Base-by-base conservation (phyloP, 1,140 invertebrate species). In the Microplitis demolitor region DNA sequence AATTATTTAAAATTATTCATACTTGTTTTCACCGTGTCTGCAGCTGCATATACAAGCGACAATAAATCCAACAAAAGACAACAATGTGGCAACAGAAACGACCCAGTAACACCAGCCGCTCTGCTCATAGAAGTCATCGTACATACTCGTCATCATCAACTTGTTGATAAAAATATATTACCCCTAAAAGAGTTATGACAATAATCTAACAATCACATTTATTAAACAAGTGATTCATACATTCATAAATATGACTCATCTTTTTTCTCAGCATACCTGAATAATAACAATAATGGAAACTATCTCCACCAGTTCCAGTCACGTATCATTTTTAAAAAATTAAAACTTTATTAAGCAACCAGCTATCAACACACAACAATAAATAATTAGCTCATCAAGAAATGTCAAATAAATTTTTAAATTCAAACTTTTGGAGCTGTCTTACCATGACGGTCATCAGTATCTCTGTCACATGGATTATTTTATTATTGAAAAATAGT, bases 31-130 rank as follows among this genome's bases (percentile, higher is more conserved):
- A 74, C 82, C 84, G 8, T 82, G 80, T 53, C 84, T 80, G 75
- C 85, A 87, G 73, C 85, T 85, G 66, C 85, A 87, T 61, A 87
- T 85, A 34, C 85, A 87, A n/a, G 83, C 82, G 58, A 83, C 82
- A 14, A 86, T 71, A 34, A 86, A 79, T 51, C 83, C 84, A 53
- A 85, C 82, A 64, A 87, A 84, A 0, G 84, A 85, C 5, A 86
- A 66, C 8, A 87, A 70, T 14, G 82, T 80, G 56, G 81, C 85
- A 39, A 81, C 71, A 8, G 83, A 85, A 58, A 86, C 74, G 33
- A 84, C 78, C 84, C 83, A 86, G 78, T 84, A 86, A 78, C 77
- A 80, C 83, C 82, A 85, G 75, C 76, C 78, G 79, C 80, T 77
- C 60, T 81, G 78, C 2, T 76, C 70, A n/a, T 81, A 70, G 16